Base-by-base conservation (phyloP, 2,797 vertebrate species). In the Leptatherina wallacei region DNA sequence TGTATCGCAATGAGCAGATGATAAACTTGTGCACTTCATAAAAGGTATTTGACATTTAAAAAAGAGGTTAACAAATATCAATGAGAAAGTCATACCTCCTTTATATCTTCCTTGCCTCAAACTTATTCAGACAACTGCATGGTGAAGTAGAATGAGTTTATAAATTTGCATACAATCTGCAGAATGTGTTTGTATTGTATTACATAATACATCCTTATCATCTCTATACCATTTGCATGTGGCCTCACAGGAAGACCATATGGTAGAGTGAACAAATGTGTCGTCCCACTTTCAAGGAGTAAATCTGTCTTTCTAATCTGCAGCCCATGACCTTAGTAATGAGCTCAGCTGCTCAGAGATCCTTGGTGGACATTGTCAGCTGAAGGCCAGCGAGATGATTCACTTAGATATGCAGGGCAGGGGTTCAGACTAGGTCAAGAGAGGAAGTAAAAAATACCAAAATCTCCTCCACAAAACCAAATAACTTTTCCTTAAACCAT, bases 291-390 rank as follows among this genome's bases (percentile, higher is more conserved):
- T 82, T 66, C 74, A 64, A 65, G 11, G 30, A 71, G 70, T 82
- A 84, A 83, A 89, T 81, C 84, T 72, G 73, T 81, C 73, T 9
- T 58, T 44, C 13, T 91, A 86, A 89, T 88, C 86, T 85, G 75
- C 62, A 57, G 73, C 61, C 61, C 40, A 1, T 78, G 83, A 88
- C 86, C 81, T 82, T 74, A 13, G 67, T 86, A 88, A 88, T 85
- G 86, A 84, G 87, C 81, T 89, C 74, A 87, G 83, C 86, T 77
- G 66, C 88, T 82, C 73, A 29, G 58, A 68, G 79, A 71, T 75
- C 71, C 74, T 80, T 71, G 16, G 69, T 7, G 36, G 60, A 69
- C 56, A 10, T 14, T 18, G 63, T 69, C 71, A 77, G 49, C 78
- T 71, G 67, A 76, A 63, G 61, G 71, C 33, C 40, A 40, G 55